Conservation (phyloP, 2,888 invertebrate genomes). For the Ophion obscuratus region DNA sequence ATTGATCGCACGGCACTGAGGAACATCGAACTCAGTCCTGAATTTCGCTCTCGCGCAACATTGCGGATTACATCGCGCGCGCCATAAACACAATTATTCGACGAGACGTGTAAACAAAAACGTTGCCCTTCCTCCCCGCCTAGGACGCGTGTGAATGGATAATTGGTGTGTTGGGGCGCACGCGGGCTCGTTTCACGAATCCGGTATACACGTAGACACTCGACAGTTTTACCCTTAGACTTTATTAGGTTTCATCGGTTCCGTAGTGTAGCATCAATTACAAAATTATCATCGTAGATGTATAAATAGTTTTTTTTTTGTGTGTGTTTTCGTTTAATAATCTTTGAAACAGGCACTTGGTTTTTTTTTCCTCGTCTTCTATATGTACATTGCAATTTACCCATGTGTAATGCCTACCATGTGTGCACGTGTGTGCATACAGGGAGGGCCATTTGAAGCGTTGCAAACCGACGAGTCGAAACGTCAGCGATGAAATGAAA, state of each 20-base stretch:
- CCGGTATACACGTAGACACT: neutral
- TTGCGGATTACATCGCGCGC: neutral
- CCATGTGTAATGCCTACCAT: slow-evolving; percentile 61
- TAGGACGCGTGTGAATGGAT: neutral
- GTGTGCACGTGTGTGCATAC: slow-evolving; percentile 8
- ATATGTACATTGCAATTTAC: slow-evolving; percentile 64
- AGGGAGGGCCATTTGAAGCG: neutral
- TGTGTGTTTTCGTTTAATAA: slow-evolving; percentile 36
- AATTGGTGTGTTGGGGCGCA: neutral
- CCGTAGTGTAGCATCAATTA: slow-evolving; percentile 75
- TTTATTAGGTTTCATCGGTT: slow-evolving; percentile 70
- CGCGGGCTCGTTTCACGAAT: neutral
- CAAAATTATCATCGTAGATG: slow-evolving; percentile 76
- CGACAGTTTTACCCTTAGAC: slow-evolving; percentile 67
- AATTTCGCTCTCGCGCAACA: neutral
- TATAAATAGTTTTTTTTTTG: slow-evolving; percentile 60
- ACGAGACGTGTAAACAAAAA: neutral
- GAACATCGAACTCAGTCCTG: neutral
- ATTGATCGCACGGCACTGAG: neutral
- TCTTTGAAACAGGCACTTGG: slow-evolving; percentile 65
- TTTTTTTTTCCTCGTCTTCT: slow-evolving; percentile 46
- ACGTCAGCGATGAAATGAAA: neutral
- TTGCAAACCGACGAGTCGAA: neutral
- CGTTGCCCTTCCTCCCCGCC: neutral
- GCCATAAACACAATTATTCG: neutral